A percentile compares a stretch with the other conserved stretches of the same genome.
These are phyloP conservation scores for Tetragnatha montana DNA, from an alignment of 2,888 invertebrate species.

Conservation along the genomic window DNA sequence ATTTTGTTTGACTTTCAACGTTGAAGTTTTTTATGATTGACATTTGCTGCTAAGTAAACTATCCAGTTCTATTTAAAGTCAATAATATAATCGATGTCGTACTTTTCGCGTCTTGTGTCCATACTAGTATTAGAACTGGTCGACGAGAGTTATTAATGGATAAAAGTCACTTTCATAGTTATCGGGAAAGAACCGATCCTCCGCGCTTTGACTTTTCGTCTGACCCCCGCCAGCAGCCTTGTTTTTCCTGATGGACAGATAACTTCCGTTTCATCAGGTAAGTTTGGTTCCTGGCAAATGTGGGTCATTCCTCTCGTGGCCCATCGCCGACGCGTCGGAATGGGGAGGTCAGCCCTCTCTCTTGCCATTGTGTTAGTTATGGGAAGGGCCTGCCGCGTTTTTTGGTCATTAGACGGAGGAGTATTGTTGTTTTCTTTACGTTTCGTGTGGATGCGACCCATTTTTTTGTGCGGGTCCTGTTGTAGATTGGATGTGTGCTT, in stretches of 20 bases:
- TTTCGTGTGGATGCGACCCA: conserved; percentile 25
- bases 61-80: too few species aligned
- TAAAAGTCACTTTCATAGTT: conserved; percentile 17
- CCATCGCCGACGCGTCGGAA: conserved; percentile 34
- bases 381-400: not conserved
- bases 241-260: not conserved
- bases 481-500: not conserved
- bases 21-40: too few species aligned
- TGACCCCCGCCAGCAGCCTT: not conserved
- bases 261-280: conserved; percentile 15
- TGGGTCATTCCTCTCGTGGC: conserved; percentile 47
- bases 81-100: too few species aligned
- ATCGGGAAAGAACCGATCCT: not conserved
- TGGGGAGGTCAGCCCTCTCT: conserved; percentile 35
- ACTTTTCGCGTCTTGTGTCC: too few species aligned
- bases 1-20: too few species aligned
- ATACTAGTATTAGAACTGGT: too few species aligned
- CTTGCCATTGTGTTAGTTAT: conserved; percentile 19
- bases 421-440: conserved; percentile 14
- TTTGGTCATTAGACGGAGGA: not conserved
- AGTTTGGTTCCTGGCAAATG: conserved; percentile 20
- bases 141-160: too few species aligned
- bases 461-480: not conserved
- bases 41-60: too few species aligned
- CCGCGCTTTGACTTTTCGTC: not conserved